Conservation (phyloP, 2,113 vertebrate genomes). For the Perca fluviatilis region DNA sequence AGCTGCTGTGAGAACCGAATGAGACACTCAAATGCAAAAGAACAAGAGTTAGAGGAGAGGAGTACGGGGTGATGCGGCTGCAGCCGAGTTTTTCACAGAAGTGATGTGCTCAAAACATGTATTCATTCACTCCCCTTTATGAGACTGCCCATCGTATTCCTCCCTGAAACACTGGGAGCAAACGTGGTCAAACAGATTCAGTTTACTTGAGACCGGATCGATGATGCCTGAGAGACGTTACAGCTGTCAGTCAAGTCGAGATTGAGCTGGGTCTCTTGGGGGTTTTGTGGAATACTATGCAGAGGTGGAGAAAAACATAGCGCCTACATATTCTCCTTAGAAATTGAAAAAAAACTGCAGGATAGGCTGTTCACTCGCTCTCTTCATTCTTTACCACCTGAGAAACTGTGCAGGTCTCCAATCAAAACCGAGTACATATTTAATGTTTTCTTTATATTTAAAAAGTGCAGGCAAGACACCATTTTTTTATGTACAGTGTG, state of each 20-base stretch:
- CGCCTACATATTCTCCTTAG: constrained; percentile 46
- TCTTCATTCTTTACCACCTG: constrained; percentile 50
- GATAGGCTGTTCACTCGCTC: constrained; percentile 56
- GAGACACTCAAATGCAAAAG: constrained; percentile 7
- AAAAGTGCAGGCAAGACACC: neutral
- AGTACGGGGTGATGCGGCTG: constrained; percentile 20
- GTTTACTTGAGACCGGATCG: constrained; percentile 39
- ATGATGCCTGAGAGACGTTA: constrained; percentile 43
- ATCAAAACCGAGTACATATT: constrained; percentile 36
- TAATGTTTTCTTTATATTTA: constrained; percentile 42
- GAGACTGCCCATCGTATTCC: constrained; percentile 11
- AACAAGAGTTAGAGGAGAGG: constrained; percentile 39
- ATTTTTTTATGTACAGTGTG: neutral
- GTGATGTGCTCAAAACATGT: constrained; percentile 39
- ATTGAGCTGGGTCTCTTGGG: constrained; percentile 47
- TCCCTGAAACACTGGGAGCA: constrained; percentile 10
- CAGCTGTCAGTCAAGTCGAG: constrained; percentile 68
- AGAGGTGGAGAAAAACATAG: constrained; percentile 58
- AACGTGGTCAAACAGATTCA: constrained; percentile 23
- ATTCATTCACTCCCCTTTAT: constrained; percentile 14
- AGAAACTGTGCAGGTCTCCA: constrained; percentile 51
- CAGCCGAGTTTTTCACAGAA: constrained; percentile 47
- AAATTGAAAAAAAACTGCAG: constrained; percentile 39
- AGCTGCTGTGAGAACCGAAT: constrained; percentile 24
- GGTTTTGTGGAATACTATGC: constrained; percentile 48